Conservation (phyloP, 2,888 invertebrate genomes). For the Tortricodes alternella region DNA sequence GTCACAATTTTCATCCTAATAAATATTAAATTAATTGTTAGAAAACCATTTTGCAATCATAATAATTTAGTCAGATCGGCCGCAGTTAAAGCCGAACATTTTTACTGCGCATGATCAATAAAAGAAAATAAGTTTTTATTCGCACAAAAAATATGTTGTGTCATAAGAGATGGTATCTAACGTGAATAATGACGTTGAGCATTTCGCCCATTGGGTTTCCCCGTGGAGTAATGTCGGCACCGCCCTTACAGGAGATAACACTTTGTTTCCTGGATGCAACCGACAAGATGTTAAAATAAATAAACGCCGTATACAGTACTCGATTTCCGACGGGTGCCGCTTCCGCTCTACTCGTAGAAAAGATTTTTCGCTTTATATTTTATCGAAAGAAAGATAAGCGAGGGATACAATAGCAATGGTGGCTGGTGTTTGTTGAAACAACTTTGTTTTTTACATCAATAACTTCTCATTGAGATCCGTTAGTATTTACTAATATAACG, state of each 20-base stretch:
- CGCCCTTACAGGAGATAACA: slow-evolving; percentile 26
- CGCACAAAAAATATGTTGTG: neutral
- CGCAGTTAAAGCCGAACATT: too few relatives aligned
- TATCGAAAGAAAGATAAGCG: slow-evolving; percentile 56
- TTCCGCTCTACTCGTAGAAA: slow-evolving; percentile 59
- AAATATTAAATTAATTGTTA: too few relatives aligned
- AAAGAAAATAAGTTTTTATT: neutral
- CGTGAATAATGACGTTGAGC: slow-evolving; percentile 17
- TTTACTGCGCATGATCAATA: neutral
- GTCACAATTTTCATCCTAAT: too few relatives aligned
- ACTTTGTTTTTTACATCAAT: slow-evolving; percentile 3
- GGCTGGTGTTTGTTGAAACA: slow-evolving; percentile 15
- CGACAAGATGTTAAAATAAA: slow-evolving; percentile 78
- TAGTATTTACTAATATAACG: too few relatives aligned
- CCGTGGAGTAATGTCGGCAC: slow-evolving; percentile 6
- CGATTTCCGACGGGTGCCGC: slow-evolving; percentile 68
- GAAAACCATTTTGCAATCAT: too few relatives aligned
- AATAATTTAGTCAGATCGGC: too few relatives aligned
- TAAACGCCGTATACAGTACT: slow-evolving; percentile 61
- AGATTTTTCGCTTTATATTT: slow-evolving; percentile 54
- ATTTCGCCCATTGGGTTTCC: slow-evolving; percentile 25
- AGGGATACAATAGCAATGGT: slow-evolving; percentile 33
- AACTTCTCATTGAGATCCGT: neutral
- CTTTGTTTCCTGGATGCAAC: slow-evolving; percentile 64
- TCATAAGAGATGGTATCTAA: slow-evolving; percentile 23